phyloP scores from a whole-genome alignment of 2,797 vertebrate genomes.

The Sebastes paucispinis region DNA sequence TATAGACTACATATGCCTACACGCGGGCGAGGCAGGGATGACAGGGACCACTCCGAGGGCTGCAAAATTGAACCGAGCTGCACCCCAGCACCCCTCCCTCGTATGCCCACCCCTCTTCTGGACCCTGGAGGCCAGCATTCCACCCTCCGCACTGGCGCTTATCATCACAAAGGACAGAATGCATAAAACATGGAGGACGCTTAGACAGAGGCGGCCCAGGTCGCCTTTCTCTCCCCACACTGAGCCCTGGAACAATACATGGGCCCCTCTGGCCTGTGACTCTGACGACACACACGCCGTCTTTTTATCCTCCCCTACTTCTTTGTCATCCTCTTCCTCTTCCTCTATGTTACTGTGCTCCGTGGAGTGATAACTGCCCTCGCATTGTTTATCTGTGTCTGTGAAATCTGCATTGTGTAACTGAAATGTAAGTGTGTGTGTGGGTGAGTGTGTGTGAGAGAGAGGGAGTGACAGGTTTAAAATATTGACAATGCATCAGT shows the following conservation, averaged over 20 bases:
- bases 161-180: slow-evolving; percentile 88
- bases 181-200: slow-evolving; percentile 87
- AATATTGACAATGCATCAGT: slow-evolving; percentile 49
- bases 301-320: slow-evolving; percentile 77
- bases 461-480: slow-evolving; percentile 37
- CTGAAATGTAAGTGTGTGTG: slow-evolving; percentile 59
- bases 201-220: slow-evolving; percentile 81
- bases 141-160: slow-evolving; percentile 80
- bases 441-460: slow-evolving; percentile 7
- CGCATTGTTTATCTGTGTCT: slow-evolving; percentile 77
- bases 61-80: slow-evolving; percentile 70
- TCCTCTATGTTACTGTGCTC: slow-evolving; percentile 78
- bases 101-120: slow-evolving; percentile 70
- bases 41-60: slow-evolving; percentile 61
- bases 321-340: slow-evolving; percentile 81
- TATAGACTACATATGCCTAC: slow-evolving; percentile 45
- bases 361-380: slow-evolving; percentile 74
- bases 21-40: slow-evolving; percentile 43
- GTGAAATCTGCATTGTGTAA: slow-evolving; percentile 87
- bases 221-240: slow-evolving; percentile 78
- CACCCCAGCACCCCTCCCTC: slow-evolving; percentile 44
- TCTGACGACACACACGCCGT: slow-evolving; percentile 82
- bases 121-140: slow-evolving; percentile 82
- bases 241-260: slow-evolving; percentile 80
- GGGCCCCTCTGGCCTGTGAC: slow-evolving; percentile 85